phyloP scores from a whole-genome alignment of 2,888 invertebrate genomes.

The Xestobium rufovillosum region DNA sequence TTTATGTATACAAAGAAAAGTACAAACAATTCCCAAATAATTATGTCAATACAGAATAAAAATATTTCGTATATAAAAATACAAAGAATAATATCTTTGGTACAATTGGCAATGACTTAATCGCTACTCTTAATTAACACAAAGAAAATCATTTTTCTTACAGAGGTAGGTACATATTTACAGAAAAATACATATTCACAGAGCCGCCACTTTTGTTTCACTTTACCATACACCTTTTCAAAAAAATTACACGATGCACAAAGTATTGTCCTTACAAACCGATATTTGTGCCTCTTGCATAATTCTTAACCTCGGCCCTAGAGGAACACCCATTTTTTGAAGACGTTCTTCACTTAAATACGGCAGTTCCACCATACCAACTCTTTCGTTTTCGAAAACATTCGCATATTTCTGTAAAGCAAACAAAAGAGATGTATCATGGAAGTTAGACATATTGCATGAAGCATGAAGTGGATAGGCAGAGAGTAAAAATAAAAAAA shows the following conservation, averaged over 20 bases:
- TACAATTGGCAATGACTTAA: conserved; percentile 34
- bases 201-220: conserved; percentile 25
- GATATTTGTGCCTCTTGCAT: conserved; percentile 75
- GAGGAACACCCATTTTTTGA: conserved; percentile 81
- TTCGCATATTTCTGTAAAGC: conserved; percentile 78
- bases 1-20: no score
- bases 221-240: background rate
- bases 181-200: conserved; percentile 19
- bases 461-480: no score
- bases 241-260: conserved; percentile 51
- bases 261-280: conserved; percentile 54
- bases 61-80: no score
- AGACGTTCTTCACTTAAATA: conserved; percentile 84
- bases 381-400: conserved; percentile 75
- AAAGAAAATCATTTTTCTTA: background rate
- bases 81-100: no score
- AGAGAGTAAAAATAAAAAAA: no score
- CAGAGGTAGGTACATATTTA: background rate
- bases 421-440: conserved; percentile 4
- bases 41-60: no score
- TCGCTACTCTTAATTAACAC: background rate
- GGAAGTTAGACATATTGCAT: no score
- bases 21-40: no score
- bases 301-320: conserved; percentile 81
- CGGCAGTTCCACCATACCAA: conserved; percentile 84